Base-by-base conservation (phyloP, 2,888 invertebrate genomes). In the Plagodis pulveraria region DNA sequence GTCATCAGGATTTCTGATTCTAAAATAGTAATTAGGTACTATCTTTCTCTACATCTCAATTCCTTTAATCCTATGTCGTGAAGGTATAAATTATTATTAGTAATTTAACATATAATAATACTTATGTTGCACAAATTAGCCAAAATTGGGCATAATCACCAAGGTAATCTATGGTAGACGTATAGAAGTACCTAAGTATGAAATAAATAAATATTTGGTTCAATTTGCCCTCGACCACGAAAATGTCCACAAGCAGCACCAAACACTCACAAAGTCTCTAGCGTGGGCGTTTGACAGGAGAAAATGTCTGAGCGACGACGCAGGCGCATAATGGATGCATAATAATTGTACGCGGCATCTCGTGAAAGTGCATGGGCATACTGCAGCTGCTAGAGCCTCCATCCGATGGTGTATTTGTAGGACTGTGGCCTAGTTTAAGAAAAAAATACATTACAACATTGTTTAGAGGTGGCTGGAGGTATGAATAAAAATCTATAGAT, bases 281-380 rank as follows among this genome's bases (percentile, higher is more conserved):
- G 77, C 76, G 84, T 87, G 78, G 81, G 86, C 77, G 84, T 74
- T 78, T 78, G 83, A 84, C 84, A 83, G 78, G 79, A 80, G 81
- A 76, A 78, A 80, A 77, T 76, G 76, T 77, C 70, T 68, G 66
- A 70, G 73, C 68, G 73, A 77, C 79, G 74, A 72, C 72, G 76
- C 67, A 77, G 79, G 73, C 80, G 83, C 81, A 82, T 88, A 88
- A 87, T 87, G 83, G 84, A 89, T 87, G 87, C 87, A 82, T 87
- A 83, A 83, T 83, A 83, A 81, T 77, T 78, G 79, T 81, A 82
- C 83, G 86, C 82, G 79, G 84, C 85, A 86, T 86, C 81, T 85
- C 82, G 89, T 81, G 91, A 91, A 91, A 91, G 92, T 91, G 89
- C 91, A 91, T 79, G 82, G 91, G 89, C 91, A 91, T 79, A 82